Conservation (phyloP, 2,797 vertebrate species). For the Hemitrygon akajei region DNA sequence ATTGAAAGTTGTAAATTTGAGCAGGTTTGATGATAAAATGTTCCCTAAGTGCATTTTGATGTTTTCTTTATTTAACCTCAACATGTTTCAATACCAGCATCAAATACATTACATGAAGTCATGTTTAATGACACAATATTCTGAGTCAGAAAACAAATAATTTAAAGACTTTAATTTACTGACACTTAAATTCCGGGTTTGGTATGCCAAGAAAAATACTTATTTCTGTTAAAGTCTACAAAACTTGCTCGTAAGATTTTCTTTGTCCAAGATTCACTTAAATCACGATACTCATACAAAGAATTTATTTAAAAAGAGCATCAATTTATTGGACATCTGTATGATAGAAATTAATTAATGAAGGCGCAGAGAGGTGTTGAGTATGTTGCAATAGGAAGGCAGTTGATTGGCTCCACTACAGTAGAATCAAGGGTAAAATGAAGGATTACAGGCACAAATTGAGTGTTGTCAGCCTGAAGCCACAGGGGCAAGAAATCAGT, state of each 20-base stretch:
- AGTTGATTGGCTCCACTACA: background rate
- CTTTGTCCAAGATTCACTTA: background rate
- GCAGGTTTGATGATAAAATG: background rate
- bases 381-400: background rate
- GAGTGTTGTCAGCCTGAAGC: background rate
- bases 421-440: background rate
- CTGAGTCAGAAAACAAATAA: background rate
- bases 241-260: background rate
- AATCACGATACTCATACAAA: background rate
- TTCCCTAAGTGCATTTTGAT: slow-evolving; percentile 17
- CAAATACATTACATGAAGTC: background rate
- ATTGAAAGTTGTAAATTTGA: background rate
- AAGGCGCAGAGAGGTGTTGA: background rate
- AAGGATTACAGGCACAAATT: background rate
- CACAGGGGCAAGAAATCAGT: background rate
- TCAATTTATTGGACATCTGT: background rate
- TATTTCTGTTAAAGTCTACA: background rate
- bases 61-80: background rate
- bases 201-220: background rate
- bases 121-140: slow-evolving; percentile 6
- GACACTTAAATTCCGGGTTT: background rate
- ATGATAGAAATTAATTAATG: background rate
- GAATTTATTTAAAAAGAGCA: background rate
- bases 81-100: background rate
- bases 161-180: background rate